Evolutionary conservation across 2,797 vertebrate genomes (phyloP).

Genomic region (Sebastes hubbsi): DNA sequence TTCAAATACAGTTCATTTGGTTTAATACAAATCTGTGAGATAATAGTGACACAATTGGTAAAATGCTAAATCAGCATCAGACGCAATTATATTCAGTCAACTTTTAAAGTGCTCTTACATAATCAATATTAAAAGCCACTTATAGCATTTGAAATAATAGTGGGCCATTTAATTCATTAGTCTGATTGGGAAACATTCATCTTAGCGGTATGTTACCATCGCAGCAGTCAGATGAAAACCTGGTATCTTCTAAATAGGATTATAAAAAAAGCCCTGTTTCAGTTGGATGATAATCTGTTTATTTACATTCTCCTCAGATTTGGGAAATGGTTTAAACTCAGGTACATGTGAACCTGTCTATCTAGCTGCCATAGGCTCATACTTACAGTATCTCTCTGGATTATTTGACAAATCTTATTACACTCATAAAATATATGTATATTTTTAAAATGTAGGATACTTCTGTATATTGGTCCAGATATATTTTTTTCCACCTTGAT

Average conservation of each 20-base stretch:
- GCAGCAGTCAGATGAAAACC: not conserved
- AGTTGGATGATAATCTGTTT: not conserved
- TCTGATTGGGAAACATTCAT: not conserved
- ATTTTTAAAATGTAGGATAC: not conserved
- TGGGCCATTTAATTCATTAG: slow-evolving; percentile 34
- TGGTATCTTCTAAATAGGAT: not conserved
- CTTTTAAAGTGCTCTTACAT: slow-evolving; percentile 1
- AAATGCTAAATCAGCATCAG: slow-evolving; percentile 6
- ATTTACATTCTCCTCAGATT: not conserved
- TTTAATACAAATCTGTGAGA: slow-evolving; percentile 7
- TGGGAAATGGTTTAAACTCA: not conserved
- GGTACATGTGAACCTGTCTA: no score
- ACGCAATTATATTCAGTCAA: slow-evolving; percentile 18
- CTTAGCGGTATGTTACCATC: not conserved
- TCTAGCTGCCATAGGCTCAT: not conserved
- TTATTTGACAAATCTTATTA: not conserved
- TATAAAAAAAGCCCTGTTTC: not conserved
- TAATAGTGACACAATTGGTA: not conserved
- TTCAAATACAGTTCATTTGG: not conserved
- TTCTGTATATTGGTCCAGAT: not conserved
- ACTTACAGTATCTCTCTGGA: not conserved
- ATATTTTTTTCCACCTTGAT: not conserved
- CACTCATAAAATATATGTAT: not conserved
- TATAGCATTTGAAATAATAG: slow-evolving; percentile 14
- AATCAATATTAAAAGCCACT: slow-evolving; percentile 32